Conservation (phyloP, 2,888 invertebrate genomes). For the Rhingia campestris region DNA sequence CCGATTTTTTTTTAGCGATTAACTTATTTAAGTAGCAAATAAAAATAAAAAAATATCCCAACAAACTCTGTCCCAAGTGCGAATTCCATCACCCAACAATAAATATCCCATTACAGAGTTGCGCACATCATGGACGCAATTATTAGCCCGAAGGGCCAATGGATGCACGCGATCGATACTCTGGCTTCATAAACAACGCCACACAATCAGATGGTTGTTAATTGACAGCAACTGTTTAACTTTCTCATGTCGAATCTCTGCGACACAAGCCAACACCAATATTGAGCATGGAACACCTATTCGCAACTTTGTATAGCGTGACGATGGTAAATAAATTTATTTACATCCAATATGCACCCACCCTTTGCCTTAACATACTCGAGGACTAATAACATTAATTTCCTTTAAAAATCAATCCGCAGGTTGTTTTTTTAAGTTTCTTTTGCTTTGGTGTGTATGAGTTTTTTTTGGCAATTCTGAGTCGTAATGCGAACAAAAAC, state of each 20-base stretch:
- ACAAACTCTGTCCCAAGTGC: conserved; percentile 27
- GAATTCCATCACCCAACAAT: conserved; percentile 24
- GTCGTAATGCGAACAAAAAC: too few relatives aligned
- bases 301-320: conserved; percentile 32
- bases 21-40: background rate
- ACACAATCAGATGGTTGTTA: conserved; percentile 61
- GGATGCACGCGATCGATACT: conserved; percentile 33
- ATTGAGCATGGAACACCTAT: background rate
- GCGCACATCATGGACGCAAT: conserved; percentile 26
- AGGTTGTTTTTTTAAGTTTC: background rate
- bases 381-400: conserved; percentile 52
- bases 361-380: background rate
- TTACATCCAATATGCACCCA: background rate
- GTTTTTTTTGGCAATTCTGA: too few relatives aligned
- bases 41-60: conserved; percentile 22
- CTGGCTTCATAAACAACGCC: conserved; percentile 53
- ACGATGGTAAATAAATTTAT: conserved; percentile 47
- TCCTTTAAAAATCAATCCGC: conserved; percentile 37
- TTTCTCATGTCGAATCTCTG: conserved; percentile 31
- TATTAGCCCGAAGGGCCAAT: conserved; percentile 17
- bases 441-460: background rate
- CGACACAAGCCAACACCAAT: background rate
- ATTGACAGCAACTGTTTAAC: conserved; percentile 50
- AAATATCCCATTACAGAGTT: conserved; percentile 37
- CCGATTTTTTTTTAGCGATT: too few relatives aligned